Evolutionary conservation across 2,797 vertebrate genomes (phyloP).

Genomic region (Caiman crocodilus): DNA sequence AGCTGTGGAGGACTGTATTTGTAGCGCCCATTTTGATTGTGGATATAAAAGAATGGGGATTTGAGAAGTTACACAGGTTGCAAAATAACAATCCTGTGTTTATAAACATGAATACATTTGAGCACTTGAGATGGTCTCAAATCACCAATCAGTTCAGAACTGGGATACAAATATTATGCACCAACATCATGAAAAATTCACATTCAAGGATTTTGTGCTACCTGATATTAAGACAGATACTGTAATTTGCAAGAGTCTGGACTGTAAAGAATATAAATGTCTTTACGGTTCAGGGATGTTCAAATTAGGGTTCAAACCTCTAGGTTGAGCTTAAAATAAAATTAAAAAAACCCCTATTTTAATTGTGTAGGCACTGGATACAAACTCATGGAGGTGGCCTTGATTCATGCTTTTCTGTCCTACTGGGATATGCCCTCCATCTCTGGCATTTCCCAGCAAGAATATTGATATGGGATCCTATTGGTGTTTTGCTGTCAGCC

Average conservation of each 20-base stretch:
- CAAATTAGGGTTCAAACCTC: not conserved
- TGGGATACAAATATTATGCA: not conserved
- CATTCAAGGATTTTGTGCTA: not conserved
- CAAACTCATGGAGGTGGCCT: not conserved
- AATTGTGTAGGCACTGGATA: not conserved
- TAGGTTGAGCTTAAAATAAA: too few relatives aligned
- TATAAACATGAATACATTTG: not conserved
- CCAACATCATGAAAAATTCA: not conserved
- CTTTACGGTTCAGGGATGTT: not conserved
- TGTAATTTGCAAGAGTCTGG: not conserved
- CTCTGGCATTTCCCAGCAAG: not conserved
- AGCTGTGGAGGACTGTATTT: accelerated
- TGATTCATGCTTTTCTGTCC: not conserved
- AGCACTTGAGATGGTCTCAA: not conserved
- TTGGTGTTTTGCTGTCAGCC: not conserved
- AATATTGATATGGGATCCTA: not conserved
- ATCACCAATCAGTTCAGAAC: not conserved
- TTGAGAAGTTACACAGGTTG: not conserved
- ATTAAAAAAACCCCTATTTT: not conserved
- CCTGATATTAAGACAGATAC: not conserved
- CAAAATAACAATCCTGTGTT: not conserved
- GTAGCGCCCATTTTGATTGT: not conserved
- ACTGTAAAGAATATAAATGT: not conserved
- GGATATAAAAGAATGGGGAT: not conserved
- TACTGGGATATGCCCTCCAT: not conserved